Conservation (phyloP, 2,888 invertebrate species). For the Drosophila tripunctata region DNA sequence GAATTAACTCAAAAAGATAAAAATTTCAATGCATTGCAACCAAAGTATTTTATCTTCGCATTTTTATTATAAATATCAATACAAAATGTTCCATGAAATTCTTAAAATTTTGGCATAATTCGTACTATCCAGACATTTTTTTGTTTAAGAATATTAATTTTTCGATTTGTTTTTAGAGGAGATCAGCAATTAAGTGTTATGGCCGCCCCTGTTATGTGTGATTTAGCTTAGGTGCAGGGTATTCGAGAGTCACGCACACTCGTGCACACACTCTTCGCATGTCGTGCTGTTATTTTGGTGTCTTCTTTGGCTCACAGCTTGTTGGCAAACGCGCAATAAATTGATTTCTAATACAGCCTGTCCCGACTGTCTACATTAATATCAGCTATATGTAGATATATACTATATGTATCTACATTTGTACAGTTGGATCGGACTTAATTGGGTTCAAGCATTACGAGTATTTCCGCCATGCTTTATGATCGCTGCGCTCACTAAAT, state of each 20-base stretch:
- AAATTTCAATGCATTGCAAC: no score
- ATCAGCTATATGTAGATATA: conserved; percentile 19
- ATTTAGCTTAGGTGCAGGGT: no score
- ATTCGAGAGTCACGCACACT: neutral
- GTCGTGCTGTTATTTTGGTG: conserved; percentile 25
- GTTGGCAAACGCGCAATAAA: conserved; percentile 76
- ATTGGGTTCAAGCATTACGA: conserved; percentile 42
- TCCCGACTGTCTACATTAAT: conserved; percentile 46
- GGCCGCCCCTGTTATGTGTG: no score
- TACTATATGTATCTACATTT: neutral
- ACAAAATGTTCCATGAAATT: no score
- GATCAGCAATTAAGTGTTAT: no score
- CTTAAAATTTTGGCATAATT: no score
- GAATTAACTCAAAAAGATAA: no score
- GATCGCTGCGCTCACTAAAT: conserved; percentile 7
- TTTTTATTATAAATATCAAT: no score
- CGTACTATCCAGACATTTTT: no score
- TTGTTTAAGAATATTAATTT: no score
- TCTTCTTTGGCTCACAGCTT: conserved; percentile 35
- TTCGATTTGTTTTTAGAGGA: no score
- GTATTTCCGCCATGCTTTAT: conserved; percentile 44
- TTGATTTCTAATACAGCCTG: conserved; percentile 69
- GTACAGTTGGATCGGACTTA: conserved; percentile 22
- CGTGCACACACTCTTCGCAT: neutral
- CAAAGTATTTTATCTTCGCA: no score